Percentiles rank a stretch among this genome's conserved stretches.
Evolutionary conservation across 1,140 invertebrate species (phyloP).

Genomic region (Gerris buenoi): DNA sequence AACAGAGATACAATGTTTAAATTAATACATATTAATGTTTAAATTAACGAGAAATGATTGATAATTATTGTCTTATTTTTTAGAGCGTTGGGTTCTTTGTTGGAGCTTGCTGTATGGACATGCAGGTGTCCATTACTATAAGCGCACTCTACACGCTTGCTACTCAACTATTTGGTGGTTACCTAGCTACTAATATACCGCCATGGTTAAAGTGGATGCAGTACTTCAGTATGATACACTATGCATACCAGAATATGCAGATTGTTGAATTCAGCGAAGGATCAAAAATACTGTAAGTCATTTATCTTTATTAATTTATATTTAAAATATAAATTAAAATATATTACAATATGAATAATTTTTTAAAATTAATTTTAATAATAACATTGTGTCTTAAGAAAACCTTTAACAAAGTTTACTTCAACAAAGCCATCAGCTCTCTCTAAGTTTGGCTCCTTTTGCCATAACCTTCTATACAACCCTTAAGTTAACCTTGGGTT

Average conservation of each 20-base stretch:
- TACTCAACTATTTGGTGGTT: constrained; percentile 68
- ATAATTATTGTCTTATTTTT: constrained; percentile 17
- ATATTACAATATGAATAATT: too few species aligned
- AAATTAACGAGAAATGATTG: too few species aligned
- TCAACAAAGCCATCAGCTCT: too few species aligned
- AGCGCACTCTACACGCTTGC: constrained; percentile 64
- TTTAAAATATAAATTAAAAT: not conserved
- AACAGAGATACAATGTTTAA: too few species aligned
- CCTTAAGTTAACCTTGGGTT: too few species aligned
- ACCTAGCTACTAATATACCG: constrained; percentile 61
- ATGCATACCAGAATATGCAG: constrained; percentile 75
- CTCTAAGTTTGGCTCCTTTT: too few species aligned
- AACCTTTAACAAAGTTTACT: too few species aligned
- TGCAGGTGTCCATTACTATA: constrained; percentile 64
- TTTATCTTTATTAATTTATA: not conserved
- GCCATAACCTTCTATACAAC: too few species aligned
- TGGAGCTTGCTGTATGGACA: constrained; percentile 62
- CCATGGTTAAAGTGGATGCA: constrained; percentile 64
- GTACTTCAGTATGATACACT: constrained; percentile 65
- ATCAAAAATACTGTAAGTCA: constrained; percentile 46
- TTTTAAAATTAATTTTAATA: too few species aligned
- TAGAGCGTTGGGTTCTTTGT: constrained; percentile 73
- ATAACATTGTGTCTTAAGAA: too few species aligned
- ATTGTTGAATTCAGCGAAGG: constrained; percentile 65
- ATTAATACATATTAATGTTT: too few species aligned